phyloP scores from a whole-genome alignment of 2,113 vertebrate species.

The Myanophis thanlyinensis region DNA sequence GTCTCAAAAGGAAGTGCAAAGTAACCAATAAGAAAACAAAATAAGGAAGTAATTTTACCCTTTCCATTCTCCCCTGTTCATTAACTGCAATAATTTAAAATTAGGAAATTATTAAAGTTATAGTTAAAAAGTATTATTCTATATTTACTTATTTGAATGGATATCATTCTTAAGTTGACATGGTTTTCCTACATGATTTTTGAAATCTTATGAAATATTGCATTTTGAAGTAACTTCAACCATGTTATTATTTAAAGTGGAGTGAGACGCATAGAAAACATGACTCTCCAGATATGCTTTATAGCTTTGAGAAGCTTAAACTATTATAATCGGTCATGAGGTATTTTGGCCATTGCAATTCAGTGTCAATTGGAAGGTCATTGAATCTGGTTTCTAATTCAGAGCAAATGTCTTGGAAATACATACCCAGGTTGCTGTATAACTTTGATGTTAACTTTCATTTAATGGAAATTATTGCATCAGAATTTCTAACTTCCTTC shows the following conservation, averaged over 20 bases:
- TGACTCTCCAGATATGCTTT: background rate
- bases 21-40: background rate
- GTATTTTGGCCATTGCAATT: background rate
- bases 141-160: background rate
- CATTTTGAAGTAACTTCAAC: background rate
- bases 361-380: background rate
- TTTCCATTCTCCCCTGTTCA: background rate
- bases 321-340: background rate
- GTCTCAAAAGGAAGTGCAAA: background rate
- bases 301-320: background rate
- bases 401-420: background rate
- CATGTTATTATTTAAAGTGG: background rate
- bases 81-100: background rate
- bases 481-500: background rate
- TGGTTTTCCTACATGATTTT: background rate
- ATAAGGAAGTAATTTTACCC: background rate
- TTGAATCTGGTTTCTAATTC: background rate
- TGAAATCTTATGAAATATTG: background rate
- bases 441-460: background rate
- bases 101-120: background rate
- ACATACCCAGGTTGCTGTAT: background rate
- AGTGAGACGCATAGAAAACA: background rate
- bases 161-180: background rate
- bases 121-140: background rate
- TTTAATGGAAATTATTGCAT: background rate